These are phyloP conservation scores for Anas bernieri DNA, from an alignment of 2,797 vertebrate species.

Conservation along the genomic window DNA sequence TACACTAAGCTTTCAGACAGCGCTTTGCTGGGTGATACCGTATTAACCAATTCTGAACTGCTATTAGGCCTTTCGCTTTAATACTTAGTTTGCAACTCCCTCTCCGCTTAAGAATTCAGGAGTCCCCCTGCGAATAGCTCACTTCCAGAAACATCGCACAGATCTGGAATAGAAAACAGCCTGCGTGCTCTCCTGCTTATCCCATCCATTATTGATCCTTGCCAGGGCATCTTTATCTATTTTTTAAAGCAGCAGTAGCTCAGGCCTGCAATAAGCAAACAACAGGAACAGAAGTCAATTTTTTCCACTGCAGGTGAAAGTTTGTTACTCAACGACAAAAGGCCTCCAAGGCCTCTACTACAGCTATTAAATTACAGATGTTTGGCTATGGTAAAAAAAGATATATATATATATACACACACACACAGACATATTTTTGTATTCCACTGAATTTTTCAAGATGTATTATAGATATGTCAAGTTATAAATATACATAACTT, in stretches of 20 bases:
- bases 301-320: not conserved
- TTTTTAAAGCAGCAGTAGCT: not conserved
- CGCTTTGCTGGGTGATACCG: fast-evolving
- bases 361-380: not conserved
- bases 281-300: not conserved
- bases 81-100: not conserved
- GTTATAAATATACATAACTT: not conserved
- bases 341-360: not conserved
- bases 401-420: too few relatives aligned
- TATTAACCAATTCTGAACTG: not conserved
- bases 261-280: not conserved
- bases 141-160: not conserved
- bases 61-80: fast-evolving
- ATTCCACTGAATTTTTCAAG: not conserved
- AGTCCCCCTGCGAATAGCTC: not conserved
- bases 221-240: not conserved
- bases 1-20: not conserved
- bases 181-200: not conserved
- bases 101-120: not conserved
- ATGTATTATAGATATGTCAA: not conserved
- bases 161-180: not conserved
- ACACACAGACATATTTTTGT: not conserved
- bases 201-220: not conserved
- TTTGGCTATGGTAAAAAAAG: not conserved
- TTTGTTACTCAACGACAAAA: not conserved